Conservation (phyloP, 2,797 vertebrate genomes). For the Rhyacichthys aspro region DNA sequence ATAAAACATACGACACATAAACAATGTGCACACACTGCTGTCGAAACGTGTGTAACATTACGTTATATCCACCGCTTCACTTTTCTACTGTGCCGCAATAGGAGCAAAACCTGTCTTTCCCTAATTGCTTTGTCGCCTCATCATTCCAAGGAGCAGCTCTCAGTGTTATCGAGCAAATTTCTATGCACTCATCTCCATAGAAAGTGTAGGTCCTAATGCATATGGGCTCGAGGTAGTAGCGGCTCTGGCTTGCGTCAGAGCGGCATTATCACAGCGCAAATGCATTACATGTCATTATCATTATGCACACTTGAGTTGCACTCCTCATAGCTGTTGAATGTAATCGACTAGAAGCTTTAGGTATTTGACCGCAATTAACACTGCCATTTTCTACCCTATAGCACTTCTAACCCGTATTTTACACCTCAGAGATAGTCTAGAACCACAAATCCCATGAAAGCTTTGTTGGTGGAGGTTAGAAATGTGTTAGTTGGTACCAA, state of each 20-base stretch:
- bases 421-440: neutral
- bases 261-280: neutral
- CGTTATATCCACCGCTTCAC: neutral
- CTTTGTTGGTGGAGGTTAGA: constrained; percentile 6
- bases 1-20: constrained; percentile 5
- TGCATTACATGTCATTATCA: constrained; percentile 22
- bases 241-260: neutral
- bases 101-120: too few relatives aligned
- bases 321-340: constrained; percentile 3
- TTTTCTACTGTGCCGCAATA: too few relatives aligned
- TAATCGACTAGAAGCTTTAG: neutral
- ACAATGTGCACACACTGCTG: neutral
- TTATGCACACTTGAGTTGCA: constrained; percentile 18
- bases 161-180: constrained; percentile 18
- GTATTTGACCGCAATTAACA: neutral
- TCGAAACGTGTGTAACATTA: neutral
- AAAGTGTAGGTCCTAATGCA: constrained; percentile 36
- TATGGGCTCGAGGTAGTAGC: neutral
- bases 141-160: constrained; percentile 14
- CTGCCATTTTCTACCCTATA: neutral
- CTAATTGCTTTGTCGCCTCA: constrained; percentile 22
- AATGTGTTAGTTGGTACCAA: constrained; percentile 27
- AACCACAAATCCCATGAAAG: neutral
- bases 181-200: constrained; percentile 32
- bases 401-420: neutral